Evolutionary conservation across 2,888 invertebrate genomes (phyloP).

Genomic region (Philopedon plagiatum): DNA sequence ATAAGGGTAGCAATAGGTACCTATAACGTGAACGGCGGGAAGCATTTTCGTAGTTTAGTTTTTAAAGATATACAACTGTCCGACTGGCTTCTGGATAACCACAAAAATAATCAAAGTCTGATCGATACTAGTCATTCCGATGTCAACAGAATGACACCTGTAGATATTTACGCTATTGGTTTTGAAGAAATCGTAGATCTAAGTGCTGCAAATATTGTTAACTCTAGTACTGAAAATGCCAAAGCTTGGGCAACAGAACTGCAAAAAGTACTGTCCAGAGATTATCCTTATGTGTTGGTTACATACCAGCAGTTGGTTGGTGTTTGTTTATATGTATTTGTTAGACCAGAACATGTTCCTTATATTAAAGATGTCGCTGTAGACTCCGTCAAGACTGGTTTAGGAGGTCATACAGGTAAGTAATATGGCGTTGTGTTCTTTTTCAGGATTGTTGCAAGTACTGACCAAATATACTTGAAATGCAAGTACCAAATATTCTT

Average conservation of each 20-base stretch:
- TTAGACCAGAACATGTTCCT: slow-evolving; percentile 90
- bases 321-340: slow-evolving; percentile 96
- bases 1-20: slow-evolving; percentile 93
- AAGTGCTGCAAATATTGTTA: slow-evolving; percentile 98
- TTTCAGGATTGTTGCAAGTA: no score
- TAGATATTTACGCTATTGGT: slow-evolving; percentile 97
- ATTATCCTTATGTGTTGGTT: slow-evolving; percentile 89
- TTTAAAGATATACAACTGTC: slow-evolving; percentile 90
- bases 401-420: slow-evolving; percentile 92
- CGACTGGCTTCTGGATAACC: slow-evolving; percentile 93
- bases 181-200: slow-evolving; percentile 99
- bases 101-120: slow-evolving; percentile 69
- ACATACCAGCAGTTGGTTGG: slow-evolving; percentile 97
- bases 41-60: slow-evolving; percentile 96
- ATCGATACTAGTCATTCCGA: slow-evolving; percentile 70
- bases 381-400: slow-evolving; percentile 97
- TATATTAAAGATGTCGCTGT: slow-evolving; percentile 93
- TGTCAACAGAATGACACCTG: slow-evolving; percentile 72
- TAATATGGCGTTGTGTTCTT: no score
- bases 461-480: no score
- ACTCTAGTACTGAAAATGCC: slow-evolving; percentile 93
- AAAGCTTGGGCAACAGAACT: slow-evolving; percentile 96
- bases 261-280: slow-evolving; percentile 88
- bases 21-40: slow-evolving; percentile 99
- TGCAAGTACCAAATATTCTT: no score